phyloP scores from a whole-genome alignment of 37 sponge, comb jelly and placozoan species.

The Bolinopsis microptera region DNA sequence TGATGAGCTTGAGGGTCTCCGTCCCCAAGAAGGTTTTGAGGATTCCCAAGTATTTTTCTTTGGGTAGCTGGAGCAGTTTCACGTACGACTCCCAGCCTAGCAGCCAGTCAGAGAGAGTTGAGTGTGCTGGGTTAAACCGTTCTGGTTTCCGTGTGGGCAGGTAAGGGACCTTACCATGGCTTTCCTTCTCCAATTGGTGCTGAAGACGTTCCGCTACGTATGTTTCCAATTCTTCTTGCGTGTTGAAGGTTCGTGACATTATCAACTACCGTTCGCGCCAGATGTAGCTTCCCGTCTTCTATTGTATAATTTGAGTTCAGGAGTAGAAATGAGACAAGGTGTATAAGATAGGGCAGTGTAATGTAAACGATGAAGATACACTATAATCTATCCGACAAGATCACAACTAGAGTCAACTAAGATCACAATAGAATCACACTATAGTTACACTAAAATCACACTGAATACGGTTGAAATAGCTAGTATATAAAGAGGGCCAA shows the following conservation, averaged over 20 bases:
- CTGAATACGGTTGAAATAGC: too few relatives aligned
- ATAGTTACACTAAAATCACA: too few relatives aligned
- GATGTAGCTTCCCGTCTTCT: neutral
- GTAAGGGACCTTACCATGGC: neutral
- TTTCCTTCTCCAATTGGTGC: too few relatives aligned
- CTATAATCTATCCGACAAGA: too few relatives aligned
- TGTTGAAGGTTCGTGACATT: neutral
- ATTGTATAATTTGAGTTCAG: too few relatives aligned
- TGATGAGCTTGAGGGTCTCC: neutral
- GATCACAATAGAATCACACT: too few relatives aligned
- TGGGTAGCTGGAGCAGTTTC: neutral
- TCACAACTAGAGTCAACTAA: too few relatives aligned
- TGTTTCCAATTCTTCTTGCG: neutral
- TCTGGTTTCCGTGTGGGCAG: neutral
- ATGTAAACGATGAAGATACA: too few relatives aligned
- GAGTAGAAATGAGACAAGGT: too few relatives aligned
- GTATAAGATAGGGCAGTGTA: too few relatives aligned
- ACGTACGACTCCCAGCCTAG: neutral
- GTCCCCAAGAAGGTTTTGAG: neutral
- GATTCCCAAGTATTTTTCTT: neutral
- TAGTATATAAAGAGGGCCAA: too few relatives aligned
- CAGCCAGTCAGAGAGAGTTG: neutral
- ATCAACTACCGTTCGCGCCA: neutral
- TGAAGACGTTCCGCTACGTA: neutral
- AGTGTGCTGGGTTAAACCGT: neutral